Conservation (phyloP, 2,113 vertebrate genomes). For the Spea multiplicata region DNA sequence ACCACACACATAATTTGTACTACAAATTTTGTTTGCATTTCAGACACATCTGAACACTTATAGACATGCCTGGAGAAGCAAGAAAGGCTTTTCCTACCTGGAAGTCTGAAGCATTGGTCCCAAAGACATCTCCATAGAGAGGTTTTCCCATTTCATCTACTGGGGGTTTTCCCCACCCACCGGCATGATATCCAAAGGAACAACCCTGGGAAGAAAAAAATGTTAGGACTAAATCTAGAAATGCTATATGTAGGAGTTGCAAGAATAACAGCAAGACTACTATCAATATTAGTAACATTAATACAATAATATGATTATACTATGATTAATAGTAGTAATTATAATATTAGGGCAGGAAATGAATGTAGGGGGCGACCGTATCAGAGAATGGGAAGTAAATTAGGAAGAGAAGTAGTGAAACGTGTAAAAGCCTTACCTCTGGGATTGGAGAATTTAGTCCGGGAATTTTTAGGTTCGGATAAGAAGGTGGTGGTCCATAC, state of each 20-base stretch:
- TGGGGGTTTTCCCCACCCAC: conserved; percentile 89
- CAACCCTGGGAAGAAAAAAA: conserved; percentile 68
- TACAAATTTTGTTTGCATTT: no score
- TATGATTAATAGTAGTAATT: not conserved
- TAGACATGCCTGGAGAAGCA: no score
- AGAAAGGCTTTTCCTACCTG: conserved; percentile 62
- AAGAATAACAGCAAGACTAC: not conserved
- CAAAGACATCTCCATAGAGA: conserved; percentile 88
- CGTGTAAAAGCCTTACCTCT: conserved; percentile 64
- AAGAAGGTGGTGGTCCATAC: conserved; percentile 86
- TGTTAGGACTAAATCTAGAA: no score
- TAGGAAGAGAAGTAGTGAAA: not conserved
- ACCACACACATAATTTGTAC: no score
- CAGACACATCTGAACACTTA: no score
- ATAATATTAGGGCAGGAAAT: no score
- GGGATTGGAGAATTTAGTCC: conserved; percentile 87
- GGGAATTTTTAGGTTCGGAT: conserved; percentile 88
- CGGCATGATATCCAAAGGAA: conserved; percentile 87
- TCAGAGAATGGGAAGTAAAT: not conserved
- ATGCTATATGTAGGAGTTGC: no score
- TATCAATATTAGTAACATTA: not conserved
- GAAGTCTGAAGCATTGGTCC: conserved; percentile 85
- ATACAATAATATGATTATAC: not conserved
- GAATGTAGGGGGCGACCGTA: not conserved
- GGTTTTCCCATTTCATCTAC: conserved; percentile 88